phyloP scores from a whole-genome alignment of 2,797 vertebrate genomes.

The Threskiornis aethiopicus region DNA sequence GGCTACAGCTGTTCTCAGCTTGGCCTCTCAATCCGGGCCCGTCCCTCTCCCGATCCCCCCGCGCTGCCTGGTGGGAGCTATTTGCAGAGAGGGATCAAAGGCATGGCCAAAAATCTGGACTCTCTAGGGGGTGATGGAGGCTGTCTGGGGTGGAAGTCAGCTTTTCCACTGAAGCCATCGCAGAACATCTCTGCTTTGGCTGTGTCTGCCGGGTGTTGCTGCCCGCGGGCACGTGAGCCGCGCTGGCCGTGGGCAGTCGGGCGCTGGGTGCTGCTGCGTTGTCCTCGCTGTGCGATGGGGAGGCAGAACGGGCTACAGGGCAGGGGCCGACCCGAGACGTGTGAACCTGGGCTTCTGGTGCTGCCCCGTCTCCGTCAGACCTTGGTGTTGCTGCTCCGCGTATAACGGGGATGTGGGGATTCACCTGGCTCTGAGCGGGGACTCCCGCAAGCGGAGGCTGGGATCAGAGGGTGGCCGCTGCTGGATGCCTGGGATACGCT shows the following conservation, averaged over 20 bases:
- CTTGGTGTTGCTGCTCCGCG: rapidly evolving
- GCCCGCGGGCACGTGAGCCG: not conserved
- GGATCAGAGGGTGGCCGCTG: not conserved
- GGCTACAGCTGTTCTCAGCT: not conserved
- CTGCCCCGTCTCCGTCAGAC: not conserved
- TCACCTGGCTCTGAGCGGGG: rapidly evolving
- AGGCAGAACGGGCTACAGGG: not conserved
- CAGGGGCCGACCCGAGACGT: rapidly evolving
- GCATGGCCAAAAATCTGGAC: not conserved
- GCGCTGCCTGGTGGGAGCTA: not conserved
- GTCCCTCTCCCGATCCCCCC: not conserved
- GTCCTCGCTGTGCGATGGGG: rapidly evolving
- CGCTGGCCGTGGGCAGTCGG: not conserved
- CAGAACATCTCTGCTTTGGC: not conserved
- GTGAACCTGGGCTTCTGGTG: not conserved
- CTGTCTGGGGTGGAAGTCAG: not conserved
- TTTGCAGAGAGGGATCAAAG: not conserved
- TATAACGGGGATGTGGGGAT: not conserved
- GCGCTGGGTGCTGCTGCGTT: rapidly evolving
- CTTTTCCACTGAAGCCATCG: rapidly evolving
- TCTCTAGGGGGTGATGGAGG: rapidly evolving
- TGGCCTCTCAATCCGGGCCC: rapidly evolving
- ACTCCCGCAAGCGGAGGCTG: rapidly evolving
- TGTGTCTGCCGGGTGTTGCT: rapidly evolving
- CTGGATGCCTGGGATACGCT: not conserved